These are phyloP conservation scores for Lerista edwardsae DNA, from an alignment of 2,797 vertebrate species.

Conservation along the genomic window DNA sequence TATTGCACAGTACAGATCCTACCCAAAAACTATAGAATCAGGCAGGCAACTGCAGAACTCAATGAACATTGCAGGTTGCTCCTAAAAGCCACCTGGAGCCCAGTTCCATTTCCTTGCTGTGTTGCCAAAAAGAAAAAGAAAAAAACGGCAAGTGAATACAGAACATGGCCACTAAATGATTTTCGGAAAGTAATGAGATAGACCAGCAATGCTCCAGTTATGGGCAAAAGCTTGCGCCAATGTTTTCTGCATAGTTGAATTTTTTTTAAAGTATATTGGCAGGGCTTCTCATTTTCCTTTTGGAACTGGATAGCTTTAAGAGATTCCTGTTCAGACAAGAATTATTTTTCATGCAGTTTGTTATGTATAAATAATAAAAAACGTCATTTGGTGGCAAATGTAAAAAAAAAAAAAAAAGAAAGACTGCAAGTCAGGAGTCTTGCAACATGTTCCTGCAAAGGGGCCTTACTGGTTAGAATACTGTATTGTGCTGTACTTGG, in stretches of 20 bases:
- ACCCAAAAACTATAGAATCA: slow-evolving; percentile 13
- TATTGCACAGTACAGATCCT: slow-evolving; percentile 41
- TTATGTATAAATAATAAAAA: slow-evolving; percentile 63
- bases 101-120: slow-evolving; percentile 6
- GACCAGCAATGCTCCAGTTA: slow-evolving; percentile 18
- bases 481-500: slow-evolving; percentile 79
- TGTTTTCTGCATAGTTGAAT: slow-evolving; percentile 23
- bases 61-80: slow-evolving; percentile 12
- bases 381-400: slow-evolving; percentile 46
- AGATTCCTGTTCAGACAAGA: slow-evolving; percentile 22
- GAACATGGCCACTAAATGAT: slow-evolving; percentile 1
- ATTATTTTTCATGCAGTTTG: slow-evolving; percentile 51
- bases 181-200: background rate
- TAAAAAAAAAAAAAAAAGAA: background rate
- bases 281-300: slow-evolving; percentile 49
- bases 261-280: slow-evolving; percentile 14
- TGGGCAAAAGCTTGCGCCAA: background rate
- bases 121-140: background rate
- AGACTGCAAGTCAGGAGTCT: slow-evolving; percentile 10
- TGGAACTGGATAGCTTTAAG: slow-evolving; percentile 37
- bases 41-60: slow-evolving; percentile 19
- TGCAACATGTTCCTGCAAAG: background rate
- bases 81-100: slow-evolving; percentile 23
- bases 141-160: background rate
- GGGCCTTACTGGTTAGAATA: slow-evolving; percentile 75